Conservation (phyloP, 1,140 invertebrate species). For the Odontomachus brunneus region DNA sequence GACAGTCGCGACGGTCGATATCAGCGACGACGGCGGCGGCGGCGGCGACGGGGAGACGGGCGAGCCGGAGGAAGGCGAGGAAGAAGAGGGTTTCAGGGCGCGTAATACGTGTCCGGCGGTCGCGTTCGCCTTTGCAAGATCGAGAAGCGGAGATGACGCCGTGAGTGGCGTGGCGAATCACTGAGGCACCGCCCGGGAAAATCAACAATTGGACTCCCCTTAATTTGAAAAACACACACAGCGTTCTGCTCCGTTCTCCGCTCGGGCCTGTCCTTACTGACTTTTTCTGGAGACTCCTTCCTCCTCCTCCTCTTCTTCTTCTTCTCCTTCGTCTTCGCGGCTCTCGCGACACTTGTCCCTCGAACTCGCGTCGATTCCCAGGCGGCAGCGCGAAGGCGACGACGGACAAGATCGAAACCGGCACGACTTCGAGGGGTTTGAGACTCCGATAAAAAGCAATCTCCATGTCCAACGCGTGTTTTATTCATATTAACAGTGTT, state of each 20-base stretch:
- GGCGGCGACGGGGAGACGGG: constrained; percentile 43
- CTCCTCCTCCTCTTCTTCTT: background rate
- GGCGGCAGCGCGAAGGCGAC: background rate
- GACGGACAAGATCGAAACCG: background rate
- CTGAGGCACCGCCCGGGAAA: constrained; percentile 69
- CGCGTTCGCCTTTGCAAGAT: constrained; percentile 53
- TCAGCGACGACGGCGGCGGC: constrained; percentile 3
- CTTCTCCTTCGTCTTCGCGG: background rate
- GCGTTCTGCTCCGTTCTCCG: constrained; percentile 46
- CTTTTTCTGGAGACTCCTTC: constrained; percentile 34
- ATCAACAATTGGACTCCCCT: constrained; percentile 73
- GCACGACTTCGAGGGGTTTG: too few species aligned
- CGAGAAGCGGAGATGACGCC: constrained; percentile 59
- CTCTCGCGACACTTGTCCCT: constrained; percentile 20
- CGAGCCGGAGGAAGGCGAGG: constrained; percentile 47
- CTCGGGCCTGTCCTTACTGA: background rate
- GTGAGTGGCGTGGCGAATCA: constrained; percentile 73
- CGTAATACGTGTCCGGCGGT: constrained; percentile 54
- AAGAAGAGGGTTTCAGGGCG: constrained; percentile 52
- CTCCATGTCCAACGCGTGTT: too few species aligned
- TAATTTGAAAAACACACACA: constrained; percentile 71
- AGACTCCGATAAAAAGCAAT: too few species aligned
- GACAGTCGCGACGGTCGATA: constrained; percentile 24
- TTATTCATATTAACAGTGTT: too few species aligned
- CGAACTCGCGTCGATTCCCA: constrained; percentile 19